Base-by-base conservation (phyloP, 2,797 vertebrate species). In the Myotis vivesi region DNA sequence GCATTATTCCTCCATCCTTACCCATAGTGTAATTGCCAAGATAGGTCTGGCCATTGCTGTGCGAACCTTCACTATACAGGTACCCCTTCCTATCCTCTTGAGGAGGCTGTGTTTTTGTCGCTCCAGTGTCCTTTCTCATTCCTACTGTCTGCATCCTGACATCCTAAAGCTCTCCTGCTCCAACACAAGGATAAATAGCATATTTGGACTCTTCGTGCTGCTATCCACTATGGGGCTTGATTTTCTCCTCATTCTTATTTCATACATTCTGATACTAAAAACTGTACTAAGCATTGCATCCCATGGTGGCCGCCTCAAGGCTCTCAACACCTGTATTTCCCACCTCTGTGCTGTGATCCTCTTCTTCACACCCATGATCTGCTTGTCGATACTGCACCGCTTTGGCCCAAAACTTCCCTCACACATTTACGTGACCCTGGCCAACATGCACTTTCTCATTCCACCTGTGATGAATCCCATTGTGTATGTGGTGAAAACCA, bases 151-250 rank as follows among this genome's bases (percentile, higher is more conserved):
- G 57, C 53, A 95, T 92, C 92, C 96, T 85, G 66, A 96, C 19
- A 90, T 96, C 19, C 57, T 98, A 59, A 95, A 38, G 7, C 97
- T 98, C 33, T 98, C 96, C 53, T 98, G 98, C 8, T 71, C 87
- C 2, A 89, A 98, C 93, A 97, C 95, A 0, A 87, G 38, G 0
- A 20, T 93, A 8, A 98, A 97, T n/a, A 96, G 92, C 38, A 76
- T 97, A 0, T 38, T 97, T 33, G 95, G 97, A 0, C 44, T 98
- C 0, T 89, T 95, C 3, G 89, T 38, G 0, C 91, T 98, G 3
- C 19, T 98, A 0, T 82, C 97, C 44, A 96, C 76, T 9, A 73
- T 95, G 84, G 94, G 93, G 19, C 68, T 96, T 73, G 94, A 97
- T 92, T 96, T 97, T 44, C 33, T 97, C 11, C 71, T 95, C 38